Evolutionary conservation across 1,140 invertebrate genomes (phyloP), one percentile per base, ranked within the genome.

Genomic region (Brachystomella parvula): DNA sequence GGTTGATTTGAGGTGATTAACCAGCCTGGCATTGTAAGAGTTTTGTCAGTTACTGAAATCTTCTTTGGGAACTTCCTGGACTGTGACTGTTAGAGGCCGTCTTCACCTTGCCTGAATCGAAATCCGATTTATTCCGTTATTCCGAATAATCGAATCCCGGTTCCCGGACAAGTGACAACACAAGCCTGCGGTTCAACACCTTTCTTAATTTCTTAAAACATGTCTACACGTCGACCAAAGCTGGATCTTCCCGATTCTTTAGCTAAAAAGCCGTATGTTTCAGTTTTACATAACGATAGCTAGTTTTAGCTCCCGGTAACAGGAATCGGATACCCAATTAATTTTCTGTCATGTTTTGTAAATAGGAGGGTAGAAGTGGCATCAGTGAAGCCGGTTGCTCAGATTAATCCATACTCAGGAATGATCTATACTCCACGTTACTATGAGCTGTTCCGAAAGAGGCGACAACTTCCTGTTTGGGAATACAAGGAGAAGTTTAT

Each of bases 401-500:
- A 83, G 65, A 76, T 87, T 0, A 91, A 92, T 78, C 83, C 85
- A 2, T 87, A 86, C 64, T 90, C 84, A 73, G 82, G 84, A 47
- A 79, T 88, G 63, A 88, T 89, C 12, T 92, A 87, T 74, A 90
- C 90, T 1, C 84, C 85, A 49, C 83, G 87, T 65, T 94, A 92
- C 75, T 85, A 90, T 77, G 89, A 92, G 70, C 81, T 94, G 31
- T 86, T 88, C 67, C 85, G 88, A 67, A 98, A 97, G 75, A 84
- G 97, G 56, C 89, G 92, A 35, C 85, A 87, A 3, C 79, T 99
- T 24, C 97, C 97, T 0, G 96, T 99, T 0, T 99, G 96, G 84
- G 96, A 99, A 76, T 98, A 99, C 78, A 86, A 91, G 73, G 84
- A 89, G 2, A 94, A 98, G 76, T 99, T 99, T 77, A 91, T 96